A percentile compares a stretch with the other conserved stretches of the same genome.
Evolutionary conservation across 2,113 vertebrate species (phyloP).

Genomic region (Manacus vitellinus): DNA sequence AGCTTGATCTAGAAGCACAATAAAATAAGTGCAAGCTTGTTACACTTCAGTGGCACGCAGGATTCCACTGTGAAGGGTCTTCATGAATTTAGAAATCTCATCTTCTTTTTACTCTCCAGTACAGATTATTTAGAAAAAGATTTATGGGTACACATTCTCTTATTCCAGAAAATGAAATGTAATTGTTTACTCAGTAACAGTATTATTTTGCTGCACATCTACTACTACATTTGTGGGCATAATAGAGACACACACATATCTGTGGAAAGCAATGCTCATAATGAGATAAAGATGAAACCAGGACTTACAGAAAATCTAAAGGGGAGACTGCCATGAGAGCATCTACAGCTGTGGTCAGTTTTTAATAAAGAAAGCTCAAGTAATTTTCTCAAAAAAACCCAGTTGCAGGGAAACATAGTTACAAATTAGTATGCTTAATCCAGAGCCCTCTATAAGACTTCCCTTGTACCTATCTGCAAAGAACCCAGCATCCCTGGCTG

Average conservation of each 20-base stretch:
- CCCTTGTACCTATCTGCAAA: neutral
- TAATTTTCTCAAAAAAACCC: neutral
- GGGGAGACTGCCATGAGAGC: neutral
- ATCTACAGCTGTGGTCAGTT: neutral
- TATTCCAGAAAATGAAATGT: conserved; percentile 30
- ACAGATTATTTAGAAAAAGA: conserved; percentile 14
- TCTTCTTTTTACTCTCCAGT: conserved; percentile 29
- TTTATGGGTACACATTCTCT: neutral
- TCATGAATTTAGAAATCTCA: conserved; percentile 40
- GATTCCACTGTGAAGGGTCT: neutral
- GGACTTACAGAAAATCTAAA: neutral
- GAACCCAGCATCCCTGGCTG: neutral
- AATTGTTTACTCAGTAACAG: conserved; percentile 30
- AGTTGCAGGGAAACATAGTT: neutral
- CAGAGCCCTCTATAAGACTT: neutral
- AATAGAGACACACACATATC: neutral
- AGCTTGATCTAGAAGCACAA: conserved; percentile 45
- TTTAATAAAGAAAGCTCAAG: neutral
- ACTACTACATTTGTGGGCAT: neutral
- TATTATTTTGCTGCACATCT: neutral
- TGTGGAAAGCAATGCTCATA: neutral
- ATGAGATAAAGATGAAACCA: neutral
- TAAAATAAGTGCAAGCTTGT: conserved; percentile 42
- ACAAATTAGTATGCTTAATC: neutral
- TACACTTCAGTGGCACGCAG: conserved; percentile 15